A percentile compares a stretch with the other conserved stretches of the same genome.
Evolutionary conservation across 37 sponge, comb jelly and placozoan species (phyloP).

Genomic region (Amphimedon queenslandica): DNA sequence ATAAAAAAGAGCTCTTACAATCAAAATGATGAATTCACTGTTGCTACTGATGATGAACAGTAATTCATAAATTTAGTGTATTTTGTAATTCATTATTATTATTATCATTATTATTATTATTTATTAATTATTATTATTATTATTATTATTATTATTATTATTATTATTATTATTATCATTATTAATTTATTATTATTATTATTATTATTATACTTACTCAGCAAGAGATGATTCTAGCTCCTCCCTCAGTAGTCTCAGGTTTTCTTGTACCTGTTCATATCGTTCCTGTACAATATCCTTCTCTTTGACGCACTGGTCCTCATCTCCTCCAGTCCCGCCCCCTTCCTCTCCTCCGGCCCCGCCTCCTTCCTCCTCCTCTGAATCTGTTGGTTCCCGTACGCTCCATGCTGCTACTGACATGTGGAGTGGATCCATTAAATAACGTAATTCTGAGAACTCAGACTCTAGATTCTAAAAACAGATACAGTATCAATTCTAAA

Average conservation of each 20-base stretch:
- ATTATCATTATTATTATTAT: too few species aligned
- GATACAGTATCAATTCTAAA: background rate
- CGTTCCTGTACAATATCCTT: background rate
- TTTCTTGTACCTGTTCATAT: background rate
- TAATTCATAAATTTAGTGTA: too few species aligned
- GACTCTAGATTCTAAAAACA: background rate
- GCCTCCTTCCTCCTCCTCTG: background rate
- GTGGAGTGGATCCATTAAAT: background rate
- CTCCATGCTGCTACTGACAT: background rate
- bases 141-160: too few species aligned
- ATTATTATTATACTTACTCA: slow-evolving; percentile 9
- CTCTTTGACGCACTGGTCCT: background rate
- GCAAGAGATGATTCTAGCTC: slow-evolving; percentile 1
- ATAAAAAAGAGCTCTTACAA: too few species aligned
- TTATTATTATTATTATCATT: too few species aligned
- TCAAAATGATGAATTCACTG: too few species aligned
- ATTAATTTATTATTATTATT: too few species aligned
- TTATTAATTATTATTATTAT: too few species aligned
- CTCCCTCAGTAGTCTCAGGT: background rate
- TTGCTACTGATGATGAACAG: too few species aligned
- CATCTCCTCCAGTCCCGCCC: background rate
- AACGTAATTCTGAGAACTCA: background rate
- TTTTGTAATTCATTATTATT: too few species aligned
- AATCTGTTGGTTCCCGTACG: background rate
- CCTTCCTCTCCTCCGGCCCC: slow-evolving; percentile 1